Evolutionary conservation across 2,797 vertebrate species (phyloP), one percentile per base, ranked within the genome.

Genomic region (Sorex maritimensis): DNA sequence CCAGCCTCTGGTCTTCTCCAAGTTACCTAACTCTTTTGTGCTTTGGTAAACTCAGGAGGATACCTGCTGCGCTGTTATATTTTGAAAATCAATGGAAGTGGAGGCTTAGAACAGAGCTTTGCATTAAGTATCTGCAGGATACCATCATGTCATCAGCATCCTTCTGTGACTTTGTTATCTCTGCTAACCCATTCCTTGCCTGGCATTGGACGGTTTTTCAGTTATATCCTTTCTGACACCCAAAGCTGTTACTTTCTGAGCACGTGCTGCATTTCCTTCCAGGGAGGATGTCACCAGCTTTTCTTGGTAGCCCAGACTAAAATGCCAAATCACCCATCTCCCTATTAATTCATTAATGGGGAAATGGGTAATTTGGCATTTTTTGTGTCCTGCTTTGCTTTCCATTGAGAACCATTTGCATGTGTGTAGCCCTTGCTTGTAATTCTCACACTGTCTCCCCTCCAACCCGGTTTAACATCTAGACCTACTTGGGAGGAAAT

Each of bases 11-110:
- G 52, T 55, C 41, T 7, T 55, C 52, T 17, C 10, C 52, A 55
- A 55, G 52, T 81, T 63, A 81, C 81, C 90, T 91, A 75, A 78
- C 61, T n/a, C 34, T 24, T 82, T 85, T 82, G 38, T 86, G 24
- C 28, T 67, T 81, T 61, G 21, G 4, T 90, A 34, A 79, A 55
- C 8, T 58, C 26, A 23, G 52, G 44, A 82, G 41, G 67, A 52
- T 92, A 77, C 63, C 17, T 30, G 7, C 34, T 72, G 69, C 34
- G 38, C 38, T 38, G 17, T 61, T 61, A 17, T 94, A 26, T 55
- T 93, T 81, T 49, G 63, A 95, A 80, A 93, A 83, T 75, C 34
- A 88, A 86, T 69, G 68, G 44, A 88, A 21, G n/a, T 90, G 11
- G 65, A 38, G 44, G 55, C 69, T 88, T 77, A 65, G 65, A 67